Evolutionary conservation across 2,888 invertebrate genomes (phyloP), one percentile per base, ranked within the genome.

Genomic region (Spilosoma lubricipeda): DNA sequence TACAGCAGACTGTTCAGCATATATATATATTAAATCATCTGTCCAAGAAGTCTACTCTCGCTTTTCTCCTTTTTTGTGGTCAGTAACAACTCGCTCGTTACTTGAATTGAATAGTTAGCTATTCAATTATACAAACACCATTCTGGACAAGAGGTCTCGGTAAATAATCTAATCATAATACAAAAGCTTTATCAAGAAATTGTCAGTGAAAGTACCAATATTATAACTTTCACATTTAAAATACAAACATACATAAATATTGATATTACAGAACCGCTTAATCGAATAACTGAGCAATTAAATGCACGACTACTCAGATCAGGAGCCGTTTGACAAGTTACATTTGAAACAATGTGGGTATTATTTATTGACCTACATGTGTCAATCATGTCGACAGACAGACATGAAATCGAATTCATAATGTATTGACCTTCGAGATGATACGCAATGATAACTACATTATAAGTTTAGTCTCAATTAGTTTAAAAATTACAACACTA

Each of bases 401-500:
- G 77, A 79, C 75, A 68, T 70, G 76, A 73, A 83, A 83, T 85
- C 76, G 82, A 82, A 81, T 85, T 87, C 80, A 85, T 87, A 86
- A 81, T 79, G 73, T 75, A 72, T 64, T 75, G 87, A 89, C 91
- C 92, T 92, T 91, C 88, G 73, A 82, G 89, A 91, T 89, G 89
- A 88, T 87, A 89, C 86, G 87, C 85, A 83, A 79, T 79, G 88
- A 89, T 91, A 89, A 88, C 72, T 77, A 79, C 78, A 83, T 67
- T 74, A 77, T 78, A 82, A 77, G 79, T 80, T 70, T 56, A 65
- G 64, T 73, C 64, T 67, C 30, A 71, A 73, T 73, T 70, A 76
- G 69, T 30, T 63, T 70, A 63, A 39, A 65, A 23, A 71, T 77
- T 73, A 67, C 70, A 76, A 77, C 69, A 73, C 48, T 73, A 64